phyloP scores from a whole-genome alignment of 1,140 invertebrate species.

The Periplaneta americana region DNA sequence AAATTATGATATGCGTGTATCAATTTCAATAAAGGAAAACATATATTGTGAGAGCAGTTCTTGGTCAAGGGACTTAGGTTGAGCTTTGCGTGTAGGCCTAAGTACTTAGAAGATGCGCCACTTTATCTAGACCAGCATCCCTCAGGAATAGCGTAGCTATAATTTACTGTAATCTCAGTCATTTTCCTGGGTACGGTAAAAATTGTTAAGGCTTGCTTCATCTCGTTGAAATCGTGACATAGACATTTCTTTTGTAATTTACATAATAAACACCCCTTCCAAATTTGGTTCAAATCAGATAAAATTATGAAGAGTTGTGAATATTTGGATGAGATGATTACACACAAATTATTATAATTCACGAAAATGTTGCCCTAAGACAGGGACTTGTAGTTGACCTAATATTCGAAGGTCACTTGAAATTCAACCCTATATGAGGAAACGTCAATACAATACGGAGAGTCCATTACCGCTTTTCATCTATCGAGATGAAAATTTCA shows the following conservation, averaged over 20 bases:
- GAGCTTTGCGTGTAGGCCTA: no score
- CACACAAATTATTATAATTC: not conserved
- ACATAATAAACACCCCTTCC: not conserved
- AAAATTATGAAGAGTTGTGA: not conserved
- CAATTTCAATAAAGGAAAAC: no score
- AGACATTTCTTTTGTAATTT: no score
- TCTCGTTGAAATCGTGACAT: not conserved
- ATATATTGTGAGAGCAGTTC: no score
- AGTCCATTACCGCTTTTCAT: not conserved
- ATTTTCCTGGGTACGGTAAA: not conserved
- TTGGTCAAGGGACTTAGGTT: no score
- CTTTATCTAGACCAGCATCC: not conserved
- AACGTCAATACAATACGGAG: not conserved
- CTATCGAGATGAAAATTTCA: no score
- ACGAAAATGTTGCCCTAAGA: not conserved
- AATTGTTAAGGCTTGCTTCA: not conserved
- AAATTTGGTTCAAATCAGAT: not conserved
- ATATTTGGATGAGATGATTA: not conserved
- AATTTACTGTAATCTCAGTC: not conserved
- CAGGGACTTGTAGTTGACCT: not conserved
- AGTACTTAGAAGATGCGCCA: no score
- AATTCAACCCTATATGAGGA: not conserved
- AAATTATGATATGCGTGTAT: no score
- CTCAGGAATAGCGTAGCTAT: not conserved
- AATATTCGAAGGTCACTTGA: not conserved